These are phyloP conservation scores for Drosophila mercatorum DNA, from an alignment of 2,888 invertebrate genomes.

Conservation along the genomic window DNA sequence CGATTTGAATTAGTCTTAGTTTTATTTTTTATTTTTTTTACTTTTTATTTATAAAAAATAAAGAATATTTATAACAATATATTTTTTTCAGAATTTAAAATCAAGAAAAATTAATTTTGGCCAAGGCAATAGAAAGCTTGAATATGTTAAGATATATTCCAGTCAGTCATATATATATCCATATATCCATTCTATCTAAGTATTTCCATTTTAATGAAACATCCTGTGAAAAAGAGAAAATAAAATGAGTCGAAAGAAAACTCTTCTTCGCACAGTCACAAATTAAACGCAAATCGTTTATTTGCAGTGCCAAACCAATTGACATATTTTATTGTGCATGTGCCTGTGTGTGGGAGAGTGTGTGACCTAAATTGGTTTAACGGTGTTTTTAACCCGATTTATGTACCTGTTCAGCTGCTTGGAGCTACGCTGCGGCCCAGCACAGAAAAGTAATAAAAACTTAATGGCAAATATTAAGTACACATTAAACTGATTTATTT, in stretches of 20 bases:
- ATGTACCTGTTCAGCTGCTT: conserved; percentile 46
- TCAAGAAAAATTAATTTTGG: neutral
- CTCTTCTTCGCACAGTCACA: conserved; percentile 7
- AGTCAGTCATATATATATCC: neutral
- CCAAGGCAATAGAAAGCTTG: neutral
- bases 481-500: conserved; percentile 76
- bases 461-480: conserved; percentile 73
- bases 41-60: no score
- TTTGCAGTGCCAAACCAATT: conserved; percentile 37
- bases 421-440: conserved; percentile 11
- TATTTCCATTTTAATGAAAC: neutral
- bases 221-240: neutral
- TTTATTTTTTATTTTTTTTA: no score
- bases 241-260: neutral
- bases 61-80: no score
- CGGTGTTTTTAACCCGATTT: conserved; percentile 35
- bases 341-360: neutral
- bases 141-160: neutral
- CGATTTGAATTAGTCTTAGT: no score
- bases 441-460: conserved; percentile 65
- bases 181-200: neutral
- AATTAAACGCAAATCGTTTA: conserved; percentile 35
- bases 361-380: conserved; percentile 30
- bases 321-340: conserved; percentile 45
- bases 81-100: neutral